phyloP scores from a whole-genome alignment of 2,797 vertebrate species.

The Notolabrus celidotus region DNA sequence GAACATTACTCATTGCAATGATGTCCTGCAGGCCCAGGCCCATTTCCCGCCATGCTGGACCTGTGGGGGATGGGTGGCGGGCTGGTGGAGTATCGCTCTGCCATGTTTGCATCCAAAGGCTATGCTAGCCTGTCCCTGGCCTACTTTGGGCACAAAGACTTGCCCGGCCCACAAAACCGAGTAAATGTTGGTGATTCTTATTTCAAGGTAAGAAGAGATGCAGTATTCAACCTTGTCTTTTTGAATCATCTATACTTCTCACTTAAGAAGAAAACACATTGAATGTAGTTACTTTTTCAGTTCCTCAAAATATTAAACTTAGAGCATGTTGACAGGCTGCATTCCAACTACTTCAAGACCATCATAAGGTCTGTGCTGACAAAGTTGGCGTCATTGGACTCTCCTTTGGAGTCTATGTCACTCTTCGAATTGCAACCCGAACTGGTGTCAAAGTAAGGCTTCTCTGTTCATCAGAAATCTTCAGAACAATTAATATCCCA shows the following conservation, averaged over 20 bases:
- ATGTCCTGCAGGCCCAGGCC: conserved; percentile 83
- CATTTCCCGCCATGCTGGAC: conserved; percentile 89
- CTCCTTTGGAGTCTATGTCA: conserved; percentile 73
- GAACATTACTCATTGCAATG: background rate
- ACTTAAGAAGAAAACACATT: no score
- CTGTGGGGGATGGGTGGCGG: conserved; percentile 88
- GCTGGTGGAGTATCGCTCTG: conserved; percentile 85
- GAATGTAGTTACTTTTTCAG: background rate
- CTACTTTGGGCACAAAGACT: conserved; percentile 87
- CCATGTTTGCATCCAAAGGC: conserved; percentile 86
- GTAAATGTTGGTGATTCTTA: conserved; percentile 73
- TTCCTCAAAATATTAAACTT: background rate
- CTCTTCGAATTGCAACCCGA: conserved; percentile 58
- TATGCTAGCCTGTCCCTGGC: conserved; percentile 85
- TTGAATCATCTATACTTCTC: background rate
- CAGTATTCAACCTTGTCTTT: background rate
- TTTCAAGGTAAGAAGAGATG: conserved; percentile 65
- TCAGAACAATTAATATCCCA: background rate
- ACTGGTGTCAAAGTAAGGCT: conserved; percentile 58
- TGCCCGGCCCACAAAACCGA: conserved; percentile 68
- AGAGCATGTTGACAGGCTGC: conserved; percentile 66
- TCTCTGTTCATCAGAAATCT: background rate
- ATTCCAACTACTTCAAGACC: conserved; percentile 69
- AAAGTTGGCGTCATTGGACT: conserved; percentile 75
- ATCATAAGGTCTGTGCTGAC: conserved; percentile 68